Evolutionary conservation across 1,140 invertebrate species (phyloP), one percentile per base, ranked within the genome.

Genomic region (Drosophila ambigua): DNA sequence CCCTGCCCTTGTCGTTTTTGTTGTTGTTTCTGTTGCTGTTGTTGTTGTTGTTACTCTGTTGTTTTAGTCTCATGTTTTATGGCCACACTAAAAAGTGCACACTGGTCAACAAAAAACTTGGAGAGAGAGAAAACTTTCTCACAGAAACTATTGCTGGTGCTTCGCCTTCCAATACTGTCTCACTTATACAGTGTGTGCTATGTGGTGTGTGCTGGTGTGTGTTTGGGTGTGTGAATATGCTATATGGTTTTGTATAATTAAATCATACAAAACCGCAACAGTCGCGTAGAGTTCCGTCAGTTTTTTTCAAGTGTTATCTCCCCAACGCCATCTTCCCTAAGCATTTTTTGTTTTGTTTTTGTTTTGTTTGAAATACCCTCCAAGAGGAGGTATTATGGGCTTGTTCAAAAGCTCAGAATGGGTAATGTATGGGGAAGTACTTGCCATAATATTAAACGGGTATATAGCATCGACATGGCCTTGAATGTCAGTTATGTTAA

Each of bases 21-120:
- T 45, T 58, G 55, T 59, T 59, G 62, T 60, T 51, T 26, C 11
- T 57, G 39, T 28, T 57, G 41, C n/a, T 58, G 55, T 59, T 59
- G 62, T 60, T 51, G 39, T 15, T 57, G 39, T 28, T 57, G 41
- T 13, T 58, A 16, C 11, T 50, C 39, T 74, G 66, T 66, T 68
- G 49, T 67, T 69, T 66, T 85, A 72, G 61, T 4, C 35, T 66
- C 66, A 48, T 68, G 55, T 77, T 84, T 84, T 84, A 85, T 85
- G 69, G 65, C 58, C 73, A 81, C 55, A 85, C 81, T 85, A 85
- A 85, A 85, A 85, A 87, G 78, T 87, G 81, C 71, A 35, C 75
- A 85, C 81, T 85, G 82, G 64, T 68, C 79, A 84, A 79, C 72
- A 79, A 79, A 83, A 65, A 60, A 63, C 8, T 35, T 16, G 63